Evolutionary conservation across 2,113 vertebrate genomes (phyloP).

Genomic region (Spermophilus dauricus): DNA sequence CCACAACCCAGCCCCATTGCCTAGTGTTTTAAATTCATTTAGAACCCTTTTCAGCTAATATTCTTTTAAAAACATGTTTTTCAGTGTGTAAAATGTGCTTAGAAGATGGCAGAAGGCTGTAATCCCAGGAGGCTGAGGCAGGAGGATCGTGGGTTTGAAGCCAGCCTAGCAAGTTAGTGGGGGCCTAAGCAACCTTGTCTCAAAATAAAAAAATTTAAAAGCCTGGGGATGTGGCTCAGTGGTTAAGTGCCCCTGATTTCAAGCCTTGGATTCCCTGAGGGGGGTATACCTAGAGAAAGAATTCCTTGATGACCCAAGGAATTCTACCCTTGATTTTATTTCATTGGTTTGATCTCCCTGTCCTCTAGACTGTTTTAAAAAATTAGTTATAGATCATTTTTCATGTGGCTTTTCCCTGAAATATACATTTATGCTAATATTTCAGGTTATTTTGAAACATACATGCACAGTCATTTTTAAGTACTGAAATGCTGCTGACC

Average conservation of each 20-base stretch:
- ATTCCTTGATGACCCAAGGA: neutral
- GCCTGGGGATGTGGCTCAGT: no score
- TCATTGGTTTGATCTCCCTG: neutral
- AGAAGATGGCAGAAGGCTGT: neutral
- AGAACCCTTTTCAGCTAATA: neutral
- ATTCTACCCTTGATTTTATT: neutral
- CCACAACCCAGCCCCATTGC: neutral
- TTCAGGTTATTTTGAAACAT: slow-evolving; percentile 15
- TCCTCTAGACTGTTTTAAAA: neutral
- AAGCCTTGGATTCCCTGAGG: no score
- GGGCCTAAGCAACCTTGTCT: no score
- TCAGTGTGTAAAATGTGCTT: neutral
- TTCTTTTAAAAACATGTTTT: no score
- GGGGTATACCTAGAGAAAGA: no score
- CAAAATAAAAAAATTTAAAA: no score
- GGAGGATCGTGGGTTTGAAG: no score
- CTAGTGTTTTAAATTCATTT: neutral
- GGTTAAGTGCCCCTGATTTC: no score
- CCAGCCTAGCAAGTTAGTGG: no score
- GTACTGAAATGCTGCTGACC: neutral
- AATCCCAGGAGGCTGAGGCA: no score
- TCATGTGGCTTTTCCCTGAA: neutral
- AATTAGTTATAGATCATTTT: neutral
- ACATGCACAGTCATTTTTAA: neutral
- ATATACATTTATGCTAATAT: neutral